Evolutionary conservation across 2,113 vertebrate species (phyloP).

Genomic region (Peromyscus leucopus): DNA sequence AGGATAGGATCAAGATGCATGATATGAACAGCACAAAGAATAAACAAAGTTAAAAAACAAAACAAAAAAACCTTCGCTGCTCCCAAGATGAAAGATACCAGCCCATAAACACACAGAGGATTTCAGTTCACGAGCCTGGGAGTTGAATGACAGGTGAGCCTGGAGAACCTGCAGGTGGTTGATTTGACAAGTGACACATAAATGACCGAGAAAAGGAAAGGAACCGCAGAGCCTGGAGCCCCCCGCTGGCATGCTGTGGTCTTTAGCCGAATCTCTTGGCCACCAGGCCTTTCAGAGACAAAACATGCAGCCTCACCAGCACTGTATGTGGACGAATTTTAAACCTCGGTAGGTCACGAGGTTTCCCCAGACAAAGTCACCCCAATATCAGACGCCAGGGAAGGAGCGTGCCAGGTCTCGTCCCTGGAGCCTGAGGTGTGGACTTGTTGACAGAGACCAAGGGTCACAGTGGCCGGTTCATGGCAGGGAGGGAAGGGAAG

Average conservation of each 20-base stretch:
- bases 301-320: background rate
- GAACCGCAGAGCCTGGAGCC: too few relatives aligned
- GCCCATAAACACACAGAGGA: background rate
- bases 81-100: constrained; percentile 2
- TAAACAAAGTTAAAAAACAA: background rate
- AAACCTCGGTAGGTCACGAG: background rate
- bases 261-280: background rate
- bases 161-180: background rate
- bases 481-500: background rate
- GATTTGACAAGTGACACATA: background rate
- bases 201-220: background rate
- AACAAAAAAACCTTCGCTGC: background rate
- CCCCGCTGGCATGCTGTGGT: background rate
- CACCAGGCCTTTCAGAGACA: background rate
- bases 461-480: background rate
- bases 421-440: background rate
- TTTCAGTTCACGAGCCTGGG: background rate
- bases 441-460: background rate
- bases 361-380: background rate
- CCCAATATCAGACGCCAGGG: background rate
- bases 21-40: background rate
- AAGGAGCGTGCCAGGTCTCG: too few relatives aligned
- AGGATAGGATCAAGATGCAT: background rate
- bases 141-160: background rate
- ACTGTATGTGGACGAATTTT: too few relatives aligned